Evolutionary conservation across 1,140 invertebrate species (phyloP), one percentile per base, ranked within the genome.

Genomic region (Babylonia areolata): DNA sequence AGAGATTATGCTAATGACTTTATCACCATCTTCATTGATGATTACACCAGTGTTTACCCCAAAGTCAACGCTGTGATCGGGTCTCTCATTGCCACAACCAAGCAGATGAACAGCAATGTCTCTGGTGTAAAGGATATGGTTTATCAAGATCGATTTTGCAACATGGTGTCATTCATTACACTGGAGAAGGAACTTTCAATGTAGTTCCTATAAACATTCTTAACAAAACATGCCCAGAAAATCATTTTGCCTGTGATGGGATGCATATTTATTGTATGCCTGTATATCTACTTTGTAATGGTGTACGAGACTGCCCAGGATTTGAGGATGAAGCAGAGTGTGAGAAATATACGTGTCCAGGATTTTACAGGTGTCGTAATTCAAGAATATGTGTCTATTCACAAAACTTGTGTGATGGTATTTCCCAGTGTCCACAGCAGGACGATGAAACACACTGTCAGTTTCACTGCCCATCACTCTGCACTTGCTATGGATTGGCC

Each of bases 381-480:
- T 86, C 84, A 2, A 37, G n/a, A 23, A 37, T 58, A 28, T 88
- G 87, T 51, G n/a, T 86, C n/a, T 64, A 51, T 20, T n/a, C 23
- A 28, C 33, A 51, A 20, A 35, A 83, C 23, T n/a, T 87, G 1
- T 84, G 81, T 39, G 80, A 82, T 85, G 73, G 64, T n/a, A 11
- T 31, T 15, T 20, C 20, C 33, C 51, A 88, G 51, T 87, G 81
- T 83, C 86, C 83, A 40, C 75, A 84, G 42, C 54, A 40, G 40
- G 85, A 86, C n/a, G 81, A 88, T 58, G 85, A 87, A 40, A n/a
- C 40, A 46, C 64, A 85, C 17, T 88, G 82, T 82, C 20, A 82
- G n/a, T 20, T 80, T 33, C 3, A 0, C 15, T 80, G 78, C 3
- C 78, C 78, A 93, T 89, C 42, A 92, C 71, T n/a, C 31, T 88